Evolutionary conservation across 2,888 invertebrate species (phyloP), one percentile per base, ranked within the genome.

Genomic region (Auanema freiburgensis): DNA sequence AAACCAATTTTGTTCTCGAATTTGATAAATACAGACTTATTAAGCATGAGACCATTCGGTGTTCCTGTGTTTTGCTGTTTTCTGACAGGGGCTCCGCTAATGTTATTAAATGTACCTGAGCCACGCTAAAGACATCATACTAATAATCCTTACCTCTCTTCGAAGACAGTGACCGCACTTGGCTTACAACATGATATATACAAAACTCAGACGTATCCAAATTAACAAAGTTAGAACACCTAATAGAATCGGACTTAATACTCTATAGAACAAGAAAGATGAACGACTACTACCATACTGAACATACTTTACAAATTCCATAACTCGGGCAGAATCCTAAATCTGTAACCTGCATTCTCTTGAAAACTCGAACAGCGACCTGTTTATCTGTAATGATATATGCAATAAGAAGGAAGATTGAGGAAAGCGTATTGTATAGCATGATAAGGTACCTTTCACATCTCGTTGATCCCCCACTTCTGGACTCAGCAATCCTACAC

Each of bases 161-260:
- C 18, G 73, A 67, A 10, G 69, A 65, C 46, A 73, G 64, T 58
- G 69, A 69, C 14, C 70, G 46, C 10, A 68, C 73, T 11, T 61
- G 69, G 25, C 63, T 69, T 69, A 69, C 71, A 44, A 80, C 70
- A 59, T 81, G 81, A 58, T 69, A 80, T 10, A 73, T 75, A 51
- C 81, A 80, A 54, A 63, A 71, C 44, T 78, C 78, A 21, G 74
- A 69, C 14, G 69, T 50, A 1, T 77, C 71, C 16, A 64, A 21
- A 65, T 82, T 82, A 23, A 82, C 77, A 24, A 77, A 76, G 58
- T 76, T 76, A 14, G 67, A 54, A 61, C 82, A 82, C 24, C 56
- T 16, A 6, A 52, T 23, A 4, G 41, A 55, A 55, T 65, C 10
- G 46, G 54, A 11, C 8, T 23, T 12, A 21, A 24, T 16, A 5